Evolutionary conservation across 1,140 invertebrate species (phyloP).

Genomic region (Phenacoccus solenopsis): DNA sequence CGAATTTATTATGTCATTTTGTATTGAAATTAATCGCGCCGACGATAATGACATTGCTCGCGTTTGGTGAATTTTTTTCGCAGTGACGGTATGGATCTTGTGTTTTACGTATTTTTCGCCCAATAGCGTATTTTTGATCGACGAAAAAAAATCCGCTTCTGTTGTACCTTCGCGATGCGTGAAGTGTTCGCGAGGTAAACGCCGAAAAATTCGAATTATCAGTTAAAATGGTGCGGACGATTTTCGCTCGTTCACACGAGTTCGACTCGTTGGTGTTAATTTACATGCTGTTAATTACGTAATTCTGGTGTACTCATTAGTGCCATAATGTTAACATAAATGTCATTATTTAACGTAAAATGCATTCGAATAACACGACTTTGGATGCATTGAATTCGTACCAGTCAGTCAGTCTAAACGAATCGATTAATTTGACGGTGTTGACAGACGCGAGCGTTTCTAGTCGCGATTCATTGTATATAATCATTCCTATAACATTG

Average conservation of each 20-base stretch:
- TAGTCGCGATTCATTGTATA: slow-evolving; percentile 49
- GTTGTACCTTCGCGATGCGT: not conserved
- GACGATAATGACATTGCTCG: slow-evolving; percentile 6
- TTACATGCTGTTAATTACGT: no score
- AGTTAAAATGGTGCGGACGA: no score
- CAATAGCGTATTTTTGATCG: not conserved
- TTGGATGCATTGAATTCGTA: not conserved
- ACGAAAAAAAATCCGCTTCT: not conserved
- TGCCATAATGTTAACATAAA: no score
- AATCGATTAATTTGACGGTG: not conserved
- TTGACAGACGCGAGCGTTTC: slow-evolving; percentile 27
- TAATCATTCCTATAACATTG: slow-evolving; percentile 63
- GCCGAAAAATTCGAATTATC: not conserved
- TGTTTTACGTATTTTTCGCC: not conserved
- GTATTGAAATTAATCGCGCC: not conserved
- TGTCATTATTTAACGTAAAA: no score
- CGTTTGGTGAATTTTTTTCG: not conserved
- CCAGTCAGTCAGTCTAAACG: not conserved
- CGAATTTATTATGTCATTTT: not conserved
- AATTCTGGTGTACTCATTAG: no score
- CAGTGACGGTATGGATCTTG: no score
- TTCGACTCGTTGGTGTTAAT: no score
- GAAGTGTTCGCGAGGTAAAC: not conserved
- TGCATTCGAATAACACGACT: not conserved
- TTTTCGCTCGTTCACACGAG: no score